Conservation (phyloP, 2,113 vertebrate species). For the Anarhynchus alexandrinus region DNA sequence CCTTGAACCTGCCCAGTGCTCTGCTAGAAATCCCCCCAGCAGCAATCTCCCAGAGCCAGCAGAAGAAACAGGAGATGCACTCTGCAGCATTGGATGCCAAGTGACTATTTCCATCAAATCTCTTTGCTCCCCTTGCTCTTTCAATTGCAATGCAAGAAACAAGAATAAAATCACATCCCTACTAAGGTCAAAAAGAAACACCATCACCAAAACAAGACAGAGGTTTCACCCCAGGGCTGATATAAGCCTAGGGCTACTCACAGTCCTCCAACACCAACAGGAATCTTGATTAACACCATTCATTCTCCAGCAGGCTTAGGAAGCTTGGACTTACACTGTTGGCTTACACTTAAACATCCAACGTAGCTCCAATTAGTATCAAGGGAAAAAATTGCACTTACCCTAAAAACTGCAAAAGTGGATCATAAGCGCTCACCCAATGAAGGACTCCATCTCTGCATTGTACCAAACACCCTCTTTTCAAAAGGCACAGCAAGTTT, state of each 20-base stretch:
- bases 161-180: not conserved
- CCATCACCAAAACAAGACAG: not conserved
- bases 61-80: not conserved
- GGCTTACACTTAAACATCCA: not conserved
- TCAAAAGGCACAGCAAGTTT: fast-evolving
- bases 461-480: not conserved
- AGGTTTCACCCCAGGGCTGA: not conserved
- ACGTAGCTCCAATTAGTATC: fast-evolving
- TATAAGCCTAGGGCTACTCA: not conserved
- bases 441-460: fast-evolving
- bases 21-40: not conserved
- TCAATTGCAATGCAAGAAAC: not conserved
- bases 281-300: not conserved
- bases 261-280: not conserved
- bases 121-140: not conserved
- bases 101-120: not conserved
- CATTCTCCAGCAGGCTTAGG: not conserved
- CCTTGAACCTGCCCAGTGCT: not conserved
- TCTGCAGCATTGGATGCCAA: not conserved
- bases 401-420: not conserved
- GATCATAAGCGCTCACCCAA: fast-evolving
- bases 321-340: not conserved
- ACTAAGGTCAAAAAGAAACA: not conserved
- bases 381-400: fast-evolving
- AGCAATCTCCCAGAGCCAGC: not conserved